These are phyloP conservation scores for Elachura formosa DNA, from an alignment of 2,113 vertebrate species.

Conservation along the genomic window DNA sequence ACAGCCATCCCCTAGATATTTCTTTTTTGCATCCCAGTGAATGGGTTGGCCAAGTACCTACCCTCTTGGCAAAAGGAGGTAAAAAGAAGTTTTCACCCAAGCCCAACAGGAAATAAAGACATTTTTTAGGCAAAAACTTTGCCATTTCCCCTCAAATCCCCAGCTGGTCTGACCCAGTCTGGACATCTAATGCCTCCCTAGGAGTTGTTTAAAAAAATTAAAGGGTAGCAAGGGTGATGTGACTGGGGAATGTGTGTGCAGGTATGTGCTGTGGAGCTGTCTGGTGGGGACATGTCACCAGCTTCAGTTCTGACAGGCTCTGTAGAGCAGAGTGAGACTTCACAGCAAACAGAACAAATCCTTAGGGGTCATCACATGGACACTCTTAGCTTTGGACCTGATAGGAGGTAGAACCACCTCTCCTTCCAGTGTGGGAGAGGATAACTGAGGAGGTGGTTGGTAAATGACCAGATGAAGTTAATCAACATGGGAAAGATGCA, in stretches of 20 bases:
- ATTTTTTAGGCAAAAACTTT: neutral
- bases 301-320: neutral
- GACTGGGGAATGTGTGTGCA: neutral
- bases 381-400: accelerated
- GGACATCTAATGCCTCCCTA: neutral
- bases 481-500: neutral
- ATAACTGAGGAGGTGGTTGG: neutral
- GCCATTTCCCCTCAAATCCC: neutral
- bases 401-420: neutral
- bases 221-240: neutral
- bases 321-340: neutral
- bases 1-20: neutral
- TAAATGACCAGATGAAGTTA: neutral
- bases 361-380: accelerated
- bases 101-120: neutral
- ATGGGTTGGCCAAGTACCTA: neutral
- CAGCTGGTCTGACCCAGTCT: neutral
- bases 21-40: neutral
- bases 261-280: neutral
- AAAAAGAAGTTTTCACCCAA: neutral
- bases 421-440: neutral
- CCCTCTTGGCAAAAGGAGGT: neutral
- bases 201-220: neutral
- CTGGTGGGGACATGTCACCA: neutral
- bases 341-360: neutral